phyloP scores from a whole-genome alignment of 2,888 invertebrate genomes.

The Andrena fulva region DNA sequence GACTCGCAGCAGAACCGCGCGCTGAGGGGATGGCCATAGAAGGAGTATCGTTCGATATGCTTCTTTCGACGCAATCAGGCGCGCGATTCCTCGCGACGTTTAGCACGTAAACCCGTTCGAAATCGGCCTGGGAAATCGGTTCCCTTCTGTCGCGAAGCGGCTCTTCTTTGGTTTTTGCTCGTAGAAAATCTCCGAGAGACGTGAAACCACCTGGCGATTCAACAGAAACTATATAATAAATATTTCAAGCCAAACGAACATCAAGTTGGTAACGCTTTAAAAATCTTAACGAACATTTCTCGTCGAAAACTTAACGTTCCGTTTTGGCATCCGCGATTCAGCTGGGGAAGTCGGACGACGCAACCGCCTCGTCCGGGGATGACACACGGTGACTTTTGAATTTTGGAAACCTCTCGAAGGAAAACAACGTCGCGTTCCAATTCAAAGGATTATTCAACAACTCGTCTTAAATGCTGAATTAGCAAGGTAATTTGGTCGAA shows the following conservation, averaged over 20 bases:
- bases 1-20: conserved; percentile 54
- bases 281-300: conserved; percentile 51
- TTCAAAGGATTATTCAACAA: neutral
- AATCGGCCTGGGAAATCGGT: conserved; percentile 19
- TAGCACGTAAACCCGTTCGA: conserved; percentile 67
- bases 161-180: neutral
- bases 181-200: conserved; percentile 10
- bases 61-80: conserved; percentile 17
- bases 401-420: neutral
- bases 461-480: neutral
- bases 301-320: conserved; percentile 48
- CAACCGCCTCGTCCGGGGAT: conserved; percentile 21
- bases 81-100: conserved; percentile 59
- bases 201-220: conserved; percentile 10
- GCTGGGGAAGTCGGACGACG: conserved; percentile 19
- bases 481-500: neutral
- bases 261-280: conserved; percentile 44
- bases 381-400: neutral
- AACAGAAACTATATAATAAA: conserved; percentile 47
- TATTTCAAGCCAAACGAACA: conserved; percentile 47
- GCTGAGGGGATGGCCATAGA: conserved; percentile 1
- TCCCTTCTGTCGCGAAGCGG: conserved; percentile 10
- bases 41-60: conserved; percentile 1
- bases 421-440: neutral
- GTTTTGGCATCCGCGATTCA: conserved; percentile 51